Percentiles rank a stretch among this genome's conserved stretches.
Evolutionary conservation across 2,888 invertebrate genomes (phyloP).

Genomic region (Scaptomyza flava): DNA sequence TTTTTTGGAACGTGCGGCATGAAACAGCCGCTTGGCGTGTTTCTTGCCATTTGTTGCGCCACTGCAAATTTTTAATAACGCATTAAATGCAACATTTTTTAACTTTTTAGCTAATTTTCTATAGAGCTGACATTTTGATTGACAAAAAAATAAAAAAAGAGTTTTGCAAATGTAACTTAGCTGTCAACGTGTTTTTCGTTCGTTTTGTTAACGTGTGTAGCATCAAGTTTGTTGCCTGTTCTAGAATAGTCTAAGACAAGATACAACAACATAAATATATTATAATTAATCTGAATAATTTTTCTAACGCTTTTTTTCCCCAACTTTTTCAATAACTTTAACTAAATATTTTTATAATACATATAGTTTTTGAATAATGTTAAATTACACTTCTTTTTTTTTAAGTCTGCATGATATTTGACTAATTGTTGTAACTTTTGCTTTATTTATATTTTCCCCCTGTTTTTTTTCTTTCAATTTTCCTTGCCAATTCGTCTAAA

Average conservation of each 20-base stretch:
- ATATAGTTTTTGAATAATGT: constrained; percentile 13
- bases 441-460: constrained; percentile 53
- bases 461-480: constrained; percentile 23
- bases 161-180: constrained; percentile 23
- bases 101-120: constrained; percentile 16
- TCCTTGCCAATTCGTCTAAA: constrained; percentile 54
- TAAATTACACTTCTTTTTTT: constrained; percentile 8
- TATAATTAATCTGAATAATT: constrained; percentile 15
- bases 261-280: constrained; percentile 39
- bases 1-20: constrained; percentile 26
- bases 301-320: constrained; percentile 27
- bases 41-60: constrained; percentile 22
- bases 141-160: constrained; percentile 5
- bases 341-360: constrained; percentile 5
- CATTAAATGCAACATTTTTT: constrained; percentile 12
- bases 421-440: constrained; percentile 71
- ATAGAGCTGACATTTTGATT: constrained; percentile 15
- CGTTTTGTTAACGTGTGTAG: constrained; percentile 41
- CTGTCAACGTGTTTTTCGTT: constrained; percentile 17
- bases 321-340: constrained; percentile 39
- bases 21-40: constrained; percentile 28
- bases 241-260: constrained; percentile 48
- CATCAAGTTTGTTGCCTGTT: constrained; percentile 59
- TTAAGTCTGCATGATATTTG: constrained; percentile 61
- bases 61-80: neutral